Evolutionary conservation across 2,113 vertebrate genomes (phyloP), one percentile per base, ranked within the genome.

Genomic region (Nansenia antarctica): DNA sequence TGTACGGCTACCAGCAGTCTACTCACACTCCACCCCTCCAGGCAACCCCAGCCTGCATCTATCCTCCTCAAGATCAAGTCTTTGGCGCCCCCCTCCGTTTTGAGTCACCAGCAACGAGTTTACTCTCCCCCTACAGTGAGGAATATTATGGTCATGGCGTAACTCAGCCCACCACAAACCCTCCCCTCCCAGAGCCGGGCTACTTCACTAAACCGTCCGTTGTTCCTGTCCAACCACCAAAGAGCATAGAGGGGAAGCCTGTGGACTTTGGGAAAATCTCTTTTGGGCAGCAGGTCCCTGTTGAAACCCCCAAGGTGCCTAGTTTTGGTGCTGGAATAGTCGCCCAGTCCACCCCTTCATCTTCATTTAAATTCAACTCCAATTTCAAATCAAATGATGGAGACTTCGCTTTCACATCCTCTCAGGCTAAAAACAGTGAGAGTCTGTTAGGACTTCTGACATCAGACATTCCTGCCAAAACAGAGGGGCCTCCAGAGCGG

Each of bases 311-410:
- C 53, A 97, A 94, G 75, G 22, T 92, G 9, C 82, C 94, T 62
- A 81, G 68, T 75, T 92, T 89, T 74, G 89, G 88, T 69, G 72
- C 93, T 71, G 82, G 89, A 34, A 47, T 83, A 69, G 71, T 88
- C 62, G 65, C 84, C 15, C 95, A 93, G n/a, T 82, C 93, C 20
- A 88, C 90, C 30, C 93, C 95, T 1, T 76, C 92, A 6, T 59
- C 92, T 78, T 87, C 94, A 59, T 99, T 98, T 84, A 98, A 98
- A 82, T 98, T 99, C 89, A 98, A 96, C 79, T 96, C 96, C 14
- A 98, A 98, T 83, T 98, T 98, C 82, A 98, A 99, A 82, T 98
- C 95, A 26, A 97, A 98, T 42, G 96, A 98, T 83, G 95, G 97
- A 7, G 98, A 99, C 81, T 99, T 99, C 15, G 97, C 94, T 7